Evolutionary conservation across 2,888 invertebrate species (phyloP), one percentile per base, ranked within the genome.

Genomic region (Diarsia rubi): DNA sequence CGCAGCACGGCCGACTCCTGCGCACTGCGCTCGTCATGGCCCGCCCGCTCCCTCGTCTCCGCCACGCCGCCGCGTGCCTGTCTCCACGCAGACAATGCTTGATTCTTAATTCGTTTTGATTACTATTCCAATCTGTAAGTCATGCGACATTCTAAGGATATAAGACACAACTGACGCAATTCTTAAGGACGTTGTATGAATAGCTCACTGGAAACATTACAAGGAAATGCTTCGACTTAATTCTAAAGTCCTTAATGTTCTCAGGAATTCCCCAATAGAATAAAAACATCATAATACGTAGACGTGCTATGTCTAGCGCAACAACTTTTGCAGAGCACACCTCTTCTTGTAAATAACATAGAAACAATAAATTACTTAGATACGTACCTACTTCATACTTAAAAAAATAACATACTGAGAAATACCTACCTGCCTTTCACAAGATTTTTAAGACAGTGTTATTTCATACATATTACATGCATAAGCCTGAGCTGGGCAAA

Each of bases 101-200:
- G 78, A 78, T 67, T 69, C 68, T 82, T 87, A 79, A 83, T 88
- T 82, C 83, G 76, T 84, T 90, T 89, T 89, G 89, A 91, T 91
- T 89, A 89, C 90, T 92, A 91, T 93, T 91, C 89, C 87, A 88
- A 62, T 78, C 65, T 65, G 31, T 72, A 63, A 90, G 90, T 90
- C 85, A 81, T 76, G 79, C 88, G 86, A 90, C 88, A 84, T 88
- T 91, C 86, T 91, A 87, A 84, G 82, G 77, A 87, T 88, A 81
- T 84, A 74, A 88, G 85, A 75, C 82, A 82, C 83, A 80, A 76
- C 65, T 92, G 91, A 91, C 87, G 91, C 87, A 90, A 88, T 78
- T 86, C 81, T 87, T 83, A 70, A 89, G 82, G 85, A 87, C 89
- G 84, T 85, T 84, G 68, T 52, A 74, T 78, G 70, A 78, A 82